phyloP scores from a whole-genome alignment of 2,888 invertebrate genomes.

The Myopa tessellatipennis region DNA sequence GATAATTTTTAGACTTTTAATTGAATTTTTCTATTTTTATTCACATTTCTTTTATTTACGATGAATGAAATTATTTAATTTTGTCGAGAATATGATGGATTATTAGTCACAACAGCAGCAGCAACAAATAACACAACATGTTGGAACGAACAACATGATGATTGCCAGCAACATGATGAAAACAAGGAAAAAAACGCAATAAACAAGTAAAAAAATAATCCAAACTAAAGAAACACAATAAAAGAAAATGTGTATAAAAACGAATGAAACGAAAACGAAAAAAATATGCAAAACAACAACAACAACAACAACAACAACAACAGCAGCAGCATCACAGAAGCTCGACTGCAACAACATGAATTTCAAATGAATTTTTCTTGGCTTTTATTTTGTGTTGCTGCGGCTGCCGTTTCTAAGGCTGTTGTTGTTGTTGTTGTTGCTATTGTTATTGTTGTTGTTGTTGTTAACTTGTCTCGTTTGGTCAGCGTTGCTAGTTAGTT shows the following conservation, averaged over 20 bases:
- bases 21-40: conserved; percentile 12
- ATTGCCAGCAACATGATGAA: too few relatives aligned
- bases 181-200: neutral
- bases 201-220: neutral
- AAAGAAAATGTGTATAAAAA: neutral
- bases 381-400: conserved; percentile 22
- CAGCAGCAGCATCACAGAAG: too few relatives aligned
- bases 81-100: too few relatives aligned
- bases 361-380: conserved; percentile 30
- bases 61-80: neutral
- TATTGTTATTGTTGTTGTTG: conserved; percentile 23
- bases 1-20: neutral
- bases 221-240: neutral
- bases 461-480: neutral
- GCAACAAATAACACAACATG: neutral
- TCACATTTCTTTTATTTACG: neutral
- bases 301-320: conserved; percentile 17
- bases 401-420: too few relatives aligned
- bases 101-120: too few relatives aligned
- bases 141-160: too few relatives aligned
- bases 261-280: neutral
- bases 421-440: conserved; percentile 7
- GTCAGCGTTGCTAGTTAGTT: neutral
- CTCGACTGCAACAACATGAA: too few relatives aligned
- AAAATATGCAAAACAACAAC: neutral